Evolutionary conservation across 2,113 vertebrate genomes (phyloP), one percentile per base, ranked within the genome.

Genomic region (Lycaon pictus): DNA sequence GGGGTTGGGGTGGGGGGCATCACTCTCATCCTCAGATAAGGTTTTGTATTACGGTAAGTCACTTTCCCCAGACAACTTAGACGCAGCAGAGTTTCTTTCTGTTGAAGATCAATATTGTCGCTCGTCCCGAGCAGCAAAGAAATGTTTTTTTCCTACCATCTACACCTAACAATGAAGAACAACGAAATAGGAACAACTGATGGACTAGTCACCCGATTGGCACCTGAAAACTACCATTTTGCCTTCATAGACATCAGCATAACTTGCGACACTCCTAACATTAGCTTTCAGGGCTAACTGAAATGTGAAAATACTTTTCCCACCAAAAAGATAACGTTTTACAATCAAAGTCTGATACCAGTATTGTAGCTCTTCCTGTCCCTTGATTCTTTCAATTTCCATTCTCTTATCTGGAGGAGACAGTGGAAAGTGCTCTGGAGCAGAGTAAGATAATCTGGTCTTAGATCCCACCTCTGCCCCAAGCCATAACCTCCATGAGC

Each of bases 111-210:
- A 83, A 11, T 96, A 19, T 63, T 96, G 71, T 96, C 20, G 7
- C 15, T 90, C 32, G 80, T 77, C 37, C 71, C 95, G 95, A 97
- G 80, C 53, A 93, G 74, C 71, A 97, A 98, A 81, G 7, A 92
- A 29, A 60, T 71, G 0, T 84, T 43, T 97, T 94, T 35, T 56
- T 83, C 43, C 79, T 88, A 76, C 8, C 56, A 5, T 83, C 84
- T 65, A 35, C 5, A n/a, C 5, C 19, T 16, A 85, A 35, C n/a
- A 87, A 58, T 51, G 67, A 90, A 69, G 48, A 0, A 0, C n/a
- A 0, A 0, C 5, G 5, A 88, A 82, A 93, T 27, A 77, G 58
- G 53, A 74, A 82, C 56, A 77, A 81, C 2, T 32, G 56, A 35
- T 65, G 1, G 20, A 9, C 65, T 74, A 76, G 60, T 51, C 12